Conservation (phyloP, 2,113 vertebrate species). For the Taxidea taxus region DNA sequence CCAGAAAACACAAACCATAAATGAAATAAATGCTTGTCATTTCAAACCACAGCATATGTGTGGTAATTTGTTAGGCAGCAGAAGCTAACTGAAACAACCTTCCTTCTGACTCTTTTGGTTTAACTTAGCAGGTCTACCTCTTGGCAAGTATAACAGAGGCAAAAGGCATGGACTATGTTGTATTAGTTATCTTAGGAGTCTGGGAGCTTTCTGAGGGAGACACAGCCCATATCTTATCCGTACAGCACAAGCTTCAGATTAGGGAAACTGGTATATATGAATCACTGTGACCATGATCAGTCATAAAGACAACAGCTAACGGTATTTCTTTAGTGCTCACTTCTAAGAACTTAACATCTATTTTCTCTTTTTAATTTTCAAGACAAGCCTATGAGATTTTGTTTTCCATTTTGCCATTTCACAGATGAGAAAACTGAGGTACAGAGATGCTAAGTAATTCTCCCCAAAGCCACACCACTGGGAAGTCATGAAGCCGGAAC, state of each 20-base stretch:
- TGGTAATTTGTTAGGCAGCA: not conserved
- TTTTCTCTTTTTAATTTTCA: not conserved
- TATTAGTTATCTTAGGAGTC: not conserved
- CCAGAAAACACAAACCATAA: not conserved
- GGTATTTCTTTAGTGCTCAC: not conserved
- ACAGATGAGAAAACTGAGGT: slow-evolving; percentile 21
- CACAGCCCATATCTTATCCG: not conserved
- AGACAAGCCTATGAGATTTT: not conserved
- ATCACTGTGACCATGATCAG: not conserved
- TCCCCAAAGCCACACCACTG: not conserved
- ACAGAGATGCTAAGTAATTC: slow-evolving; percentile 38
- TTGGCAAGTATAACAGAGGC: not conserved
- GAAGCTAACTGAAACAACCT: not conserved
- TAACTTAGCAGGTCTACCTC: not conserved
- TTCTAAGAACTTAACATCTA: not conserved
- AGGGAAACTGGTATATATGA: not conserved
- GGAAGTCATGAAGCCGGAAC: not conserved
- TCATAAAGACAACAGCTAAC: not conserved
- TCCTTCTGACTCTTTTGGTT: not conserved
- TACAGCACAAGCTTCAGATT: not conserved
- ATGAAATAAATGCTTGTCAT: not conserved
- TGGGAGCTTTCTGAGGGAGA: not conserved
- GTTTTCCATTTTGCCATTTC: not conserved
- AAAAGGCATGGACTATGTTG: not conserved
- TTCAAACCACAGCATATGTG: not conserved